These are phyloP conservation scores for Lutjanus argentimaculatus DNA, from an alignment of 2,797 vertebrate species.

Conservation along the genomic window DNA sequence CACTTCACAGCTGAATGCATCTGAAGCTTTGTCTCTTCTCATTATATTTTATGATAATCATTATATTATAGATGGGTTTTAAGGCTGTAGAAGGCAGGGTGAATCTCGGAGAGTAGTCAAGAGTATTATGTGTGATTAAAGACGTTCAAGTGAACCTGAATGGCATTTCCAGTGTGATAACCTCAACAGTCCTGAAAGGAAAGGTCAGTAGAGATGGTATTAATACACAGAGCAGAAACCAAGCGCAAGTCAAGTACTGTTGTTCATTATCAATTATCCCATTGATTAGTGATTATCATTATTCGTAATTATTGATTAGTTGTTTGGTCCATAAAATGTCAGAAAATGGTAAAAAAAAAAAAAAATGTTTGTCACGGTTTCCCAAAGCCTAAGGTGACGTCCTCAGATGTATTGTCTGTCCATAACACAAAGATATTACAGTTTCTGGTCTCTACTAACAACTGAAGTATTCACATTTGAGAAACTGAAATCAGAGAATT, in stretches of 20 bases:
- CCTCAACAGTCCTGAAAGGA: conserved; percentile 15
- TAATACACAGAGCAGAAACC: conserved; percentile 22
- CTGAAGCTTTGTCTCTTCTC: neutral
- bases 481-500: no score
- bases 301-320: no score
- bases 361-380: no score
- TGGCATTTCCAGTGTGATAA: conserved; percentile 33
- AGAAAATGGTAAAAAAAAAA: no score
- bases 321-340: no score
- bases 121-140: conserved; percentile 38
- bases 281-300: no score
- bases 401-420: no score
- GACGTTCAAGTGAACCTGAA: conserved; percentile 36
- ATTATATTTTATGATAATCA: conserved; percentile 47
- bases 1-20: neutral
- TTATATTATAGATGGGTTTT: conserved; percentile 35
- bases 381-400: no score
- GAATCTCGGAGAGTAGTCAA: conserved; percentile 11
- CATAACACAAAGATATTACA: no score
- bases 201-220: conserved; percentile 43
- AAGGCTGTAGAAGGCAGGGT: conserved; percentile 3
- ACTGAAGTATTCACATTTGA: no score
- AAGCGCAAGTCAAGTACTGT: neutral
- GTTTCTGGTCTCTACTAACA: no score
- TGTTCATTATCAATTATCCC: no score